Conservation (phyloP, 2,888 invertebrate species). For the Drosophila trichaetosa region DNA sequence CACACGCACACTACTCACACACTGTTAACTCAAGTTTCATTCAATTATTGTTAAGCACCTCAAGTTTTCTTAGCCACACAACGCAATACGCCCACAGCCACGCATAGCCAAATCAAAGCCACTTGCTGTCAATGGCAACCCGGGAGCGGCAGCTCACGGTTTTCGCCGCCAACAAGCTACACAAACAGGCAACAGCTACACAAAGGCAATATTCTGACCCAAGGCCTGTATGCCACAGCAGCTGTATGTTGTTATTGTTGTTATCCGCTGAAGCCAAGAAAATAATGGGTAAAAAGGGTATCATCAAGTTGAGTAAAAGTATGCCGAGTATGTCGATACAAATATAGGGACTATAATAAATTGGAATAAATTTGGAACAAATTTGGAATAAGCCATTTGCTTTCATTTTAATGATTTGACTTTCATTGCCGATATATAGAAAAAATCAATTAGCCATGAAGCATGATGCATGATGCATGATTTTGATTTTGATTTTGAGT, state of each 20-base stretch:
- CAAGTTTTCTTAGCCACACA: slow-evolving; percentile 75
- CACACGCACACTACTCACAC: slow-evolving; percentile 8
- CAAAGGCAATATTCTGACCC: slow-evolving; percentile 15
- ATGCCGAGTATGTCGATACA: not conserved
- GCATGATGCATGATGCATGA: too few species aligned
- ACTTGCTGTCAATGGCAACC: slow-evolving; percentile 42
- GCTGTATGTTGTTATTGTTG: slow-evolving; percentile 20
- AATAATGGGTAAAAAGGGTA: not conserved
- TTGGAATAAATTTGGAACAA: not conserved
- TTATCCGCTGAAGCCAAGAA: not conserved
- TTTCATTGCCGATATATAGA: not conserved
- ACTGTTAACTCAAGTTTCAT: slow-evolving; percentile 77
- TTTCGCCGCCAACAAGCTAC: slow-evolving; percentile 12
- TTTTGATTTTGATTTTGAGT: too few species aligned
- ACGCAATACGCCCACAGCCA: slow-evolving; percentile 52
- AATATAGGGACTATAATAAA: not conserved
- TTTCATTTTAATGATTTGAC: not conserved
- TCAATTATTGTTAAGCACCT: slow-evolving; percentile 79
- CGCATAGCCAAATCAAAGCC: slow-evolving; percentile 54
- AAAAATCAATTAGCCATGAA: not conserved
- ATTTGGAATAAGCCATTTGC: not conserved
- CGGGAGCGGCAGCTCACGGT: not conserved
- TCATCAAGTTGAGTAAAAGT: not conserved
- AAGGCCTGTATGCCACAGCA: slow-evolving; percentile 17
- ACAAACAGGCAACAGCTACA: slow-evolving; percentile 18